Evolutionary conservation across 2,113 vertebrate genomes (phyloP).

Genomic region (Cygnus atratus): DNA sequence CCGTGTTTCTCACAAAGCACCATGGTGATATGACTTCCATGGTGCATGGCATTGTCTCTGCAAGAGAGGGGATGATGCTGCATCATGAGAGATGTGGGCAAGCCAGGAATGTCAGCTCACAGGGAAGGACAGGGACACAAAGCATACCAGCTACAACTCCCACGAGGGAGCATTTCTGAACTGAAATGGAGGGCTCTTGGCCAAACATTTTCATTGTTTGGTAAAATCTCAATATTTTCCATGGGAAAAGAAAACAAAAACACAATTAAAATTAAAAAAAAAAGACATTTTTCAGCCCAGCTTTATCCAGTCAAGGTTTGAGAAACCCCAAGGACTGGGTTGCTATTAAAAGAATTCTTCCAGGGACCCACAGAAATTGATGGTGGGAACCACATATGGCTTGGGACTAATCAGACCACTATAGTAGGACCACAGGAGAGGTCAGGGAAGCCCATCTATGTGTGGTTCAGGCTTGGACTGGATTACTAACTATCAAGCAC

Average conservation of each 20-base stretch:
- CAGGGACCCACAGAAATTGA: neutral
- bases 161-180: neutral
- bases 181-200: conserved; percentile 47
- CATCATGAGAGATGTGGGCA: conserved; percentile 41
- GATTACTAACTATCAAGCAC: neutral
- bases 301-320: neutral
- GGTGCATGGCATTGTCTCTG: conserved; percentile 11
- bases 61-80: neutral
- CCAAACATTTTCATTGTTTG: conserved; percentile 63
- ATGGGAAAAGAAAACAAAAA: conserved; percentile 47
- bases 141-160: conserved; percentile 59
- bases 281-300: neutral
- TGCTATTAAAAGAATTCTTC: neutral
- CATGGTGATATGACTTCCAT: neutral
- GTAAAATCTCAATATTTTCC: conserved; percentile 60
- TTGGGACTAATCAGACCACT: neutral
- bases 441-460: neutral
- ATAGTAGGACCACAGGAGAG: neutral
- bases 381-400: neutral
- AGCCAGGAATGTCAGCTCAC: conserved; percentile 54
- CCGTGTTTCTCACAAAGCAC: neutral
- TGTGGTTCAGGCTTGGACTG: neutral
- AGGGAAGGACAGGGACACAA: conserved; percentile 41
- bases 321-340: neutral
- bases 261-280: neutral